Evolutionary conservation across 2,888 invertebrate genomes (phyloP), one percentile per base, ranked within the genome.

Genomic region (Rhagophthalmus giganteus): DNA sequence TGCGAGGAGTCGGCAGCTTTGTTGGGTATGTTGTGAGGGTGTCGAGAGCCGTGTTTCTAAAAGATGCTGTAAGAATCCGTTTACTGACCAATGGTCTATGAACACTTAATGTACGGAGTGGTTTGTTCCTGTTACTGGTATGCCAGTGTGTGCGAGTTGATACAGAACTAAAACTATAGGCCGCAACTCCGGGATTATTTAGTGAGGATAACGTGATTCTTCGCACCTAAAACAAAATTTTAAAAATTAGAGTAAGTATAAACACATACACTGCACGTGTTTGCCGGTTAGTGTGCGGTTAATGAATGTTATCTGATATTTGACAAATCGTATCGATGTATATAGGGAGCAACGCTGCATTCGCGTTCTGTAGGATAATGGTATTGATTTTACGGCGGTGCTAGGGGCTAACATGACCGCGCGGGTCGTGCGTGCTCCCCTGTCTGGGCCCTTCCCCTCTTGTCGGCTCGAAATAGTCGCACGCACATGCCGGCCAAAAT

Each of bases 341-440:
- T 32, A 25, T 45, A 26, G 55, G 54, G 55, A 51, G 62, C 59
- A 59, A 55, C 59, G 61, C 58, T 57, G 67, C 67, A 61, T 62
- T 65, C 66, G 69, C 67, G 67, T 66, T 64, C 63, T 51, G 40
- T 64, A 63, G 66, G 65, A 69, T 66, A 65, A 66, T 69, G 65
- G 70, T 73, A 73, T 73, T 72, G 73, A 73, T 73, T 73, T 73
- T 72, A 69, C 69, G 66, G 61, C 61, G 64, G 63, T 66, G 60
- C 58, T 64, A 58, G 64, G 62, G 62, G 58, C 60, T 61, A 57
- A 62, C 60, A 60, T 61, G 61, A 58, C 58, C 61, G 62, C 61
- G 61, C 60, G 59, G 56, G 44, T 49, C 54, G 59, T 62, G 62
- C 63, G 65, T 65, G 59, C 59, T 59, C 45, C 44, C 59, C 37